A percentile compares a stretch with the other conserved stretches of the same genome.
Conservation (phyloP, 2,888 invertebrate genomes). For the Tenthredo livida region DNA sequence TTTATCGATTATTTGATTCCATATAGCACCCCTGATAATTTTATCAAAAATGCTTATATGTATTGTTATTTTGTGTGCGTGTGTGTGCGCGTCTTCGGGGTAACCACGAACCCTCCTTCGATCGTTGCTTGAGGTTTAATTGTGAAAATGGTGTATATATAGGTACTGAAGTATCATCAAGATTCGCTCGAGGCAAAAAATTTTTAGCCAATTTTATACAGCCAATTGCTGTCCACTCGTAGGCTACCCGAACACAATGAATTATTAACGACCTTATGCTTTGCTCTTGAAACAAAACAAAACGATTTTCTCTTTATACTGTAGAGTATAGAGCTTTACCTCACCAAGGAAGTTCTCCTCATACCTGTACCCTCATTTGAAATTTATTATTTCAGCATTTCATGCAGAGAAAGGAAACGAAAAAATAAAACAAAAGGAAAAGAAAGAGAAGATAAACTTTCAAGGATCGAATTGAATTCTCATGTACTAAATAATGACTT, state of each 20-base stretch:
- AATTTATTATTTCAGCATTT: neutral
- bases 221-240: slow-evolving; percentile 26
- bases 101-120: neutral
- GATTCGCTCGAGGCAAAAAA: neutral
- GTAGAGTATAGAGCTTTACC: neutral
- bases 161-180: neutral
- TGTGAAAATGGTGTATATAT: neutral
- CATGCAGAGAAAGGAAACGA: neutral
- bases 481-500: too few species aligned
- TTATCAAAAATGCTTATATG: too few species aligned
- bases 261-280: slow-evolving; percentile 11
- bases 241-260: neutral
- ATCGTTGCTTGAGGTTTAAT: neutral
- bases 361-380: neutral
- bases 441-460: neutral
- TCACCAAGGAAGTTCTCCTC: neutral
- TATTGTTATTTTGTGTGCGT: too few species aligned
- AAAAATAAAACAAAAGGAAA: too few species aligned
- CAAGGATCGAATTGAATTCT: neutral
- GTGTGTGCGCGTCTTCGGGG: neutral
- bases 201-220: slow-evolving; percentile 23
- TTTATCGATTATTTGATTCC: neutral
- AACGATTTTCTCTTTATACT: neutral
- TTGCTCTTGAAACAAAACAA: neutral
- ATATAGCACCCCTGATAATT: neutral